Base-by-base conservation (phyloP, 2,113 vertebrate genomes). In the Psittacula cyanocephala region DNA sequence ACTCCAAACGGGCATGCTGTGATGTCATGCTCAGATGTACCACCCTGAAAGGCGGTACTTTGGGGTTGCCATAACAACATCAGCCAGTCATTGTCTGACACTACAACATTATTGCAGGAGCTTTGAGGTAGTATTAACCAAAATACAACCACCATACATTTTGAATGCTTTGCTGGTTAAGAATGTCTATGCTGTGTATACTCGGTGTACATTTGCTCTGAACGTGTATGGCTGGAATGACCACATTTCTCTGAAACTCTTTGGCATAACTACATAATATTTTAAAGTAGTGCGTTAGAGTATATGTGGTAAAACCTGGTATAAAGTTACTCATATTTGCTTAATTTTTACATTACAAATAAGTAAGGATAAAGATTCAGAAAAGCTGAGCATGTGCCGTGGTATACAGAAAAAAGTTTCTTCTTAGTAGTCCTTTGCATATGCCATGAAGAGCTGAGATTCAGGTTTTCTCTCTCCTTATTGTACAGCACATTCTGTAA, bases 371-470 rank as follows among this genome's bases (percentile, higher is more conserved):
- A 39, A 72, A 16, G 8, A 65, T 65, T 79, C 62, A 85, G 74
- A 65, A 57, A 70, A 77, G 44, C 94, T 79, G 37, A 59, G 24
- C 35, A 18, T 75, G 53, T 84, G 63, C 35, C 0, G 0, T 62
- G 53, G 44, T 65, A 50, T 65, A 50, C 9, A 81, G 86, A 87
- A 94, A 94, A 97, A 97, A 97, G 94, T 97, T 98, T 96, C 82
- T 79, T 93, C 83, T 39, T 50, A 91, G 92, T 67, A 67, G 71
- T 94, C 88, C 93, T 86, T 71, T 81, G 69, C 75, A 97, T 86
- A 92, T 74, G 91, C 44, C 52, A 86, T 53, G 65, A 94, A 62
- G 71, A 96, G 70, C 74, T 39, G 85, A 93, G 55, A 86, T 88
- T 94, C 53, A 67, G 77, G 11, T 68, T 96, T 96, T 82, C 37